Conservation (phyloP, 2,797 vertebrate species). For the Crocidura indochinensis region DNA sequence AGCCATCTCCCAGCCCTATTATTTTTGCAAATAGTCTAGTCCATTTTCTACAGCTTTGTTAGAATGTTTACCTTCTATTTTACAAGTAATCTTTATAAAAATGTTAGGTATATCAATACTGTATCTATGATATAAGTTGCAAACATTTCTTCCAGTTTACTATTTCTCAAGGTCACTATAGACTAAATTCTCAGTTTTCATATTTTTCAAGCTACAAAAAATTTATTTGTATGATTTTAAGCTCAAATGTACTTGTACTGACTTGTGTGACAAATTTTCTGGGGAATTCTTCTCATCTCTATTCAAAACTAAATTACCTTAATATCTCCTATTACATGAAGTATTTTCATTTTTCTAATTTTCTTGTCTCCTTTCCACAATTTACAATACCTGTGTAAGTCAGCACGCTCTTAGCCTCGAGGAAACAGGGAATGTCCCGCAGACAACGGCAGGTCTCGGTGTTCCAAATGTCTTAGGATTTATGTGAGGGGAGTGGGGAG, state of each 20-base stretch:
- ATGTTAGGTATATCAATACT: conserved; percentile 16
- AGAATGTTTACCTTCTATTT: conserved; percentile 50
- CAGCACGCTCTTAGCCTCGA: conserved; percentile 16
- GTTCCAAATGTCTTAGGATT: conserved; percentile 8
- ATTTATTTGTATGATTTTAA: conserved; percentile 22
- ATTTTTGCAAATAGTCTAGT: conserved; percentile 10
- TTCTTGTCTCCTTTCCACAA: conserved; percentile 16
- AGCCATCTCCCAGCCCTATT: background rate
- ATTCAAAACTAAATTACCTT: conserved; percentile 18
- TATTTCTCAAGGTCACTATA: conserved; percentile 57
- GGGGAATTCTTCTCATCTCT: conserved; percentile 33
- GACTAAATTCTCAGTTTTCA: conserved; percentile 25
- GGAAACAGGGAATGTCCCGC: background rate
- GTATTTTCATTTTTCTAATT: conserved; percentile 61
- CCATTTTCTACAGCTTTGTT: conserved; percentile 32
- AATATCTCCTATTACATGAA: conserved; percentile 49
- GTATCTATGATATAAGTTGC: conserved; percentile 40
- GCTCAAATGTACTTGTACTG: background rate
- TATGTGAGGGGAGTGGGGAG: background rate
- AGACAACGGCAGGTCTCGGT: background rate
- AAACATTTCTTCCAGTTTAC: conserved; percentile 3
- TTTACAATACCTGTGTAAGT: background rate
- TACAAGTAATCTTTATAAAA: conserved; percentile 25
- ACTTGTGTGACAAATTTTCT: conserved; percentile 15
- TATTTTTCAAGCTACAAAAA: conserved; percentile 37